Evolutionary conservation across 2,888 invertebrate genomes (phyloP).

Genomic region (Minunthozetes semirufus): DNA sequence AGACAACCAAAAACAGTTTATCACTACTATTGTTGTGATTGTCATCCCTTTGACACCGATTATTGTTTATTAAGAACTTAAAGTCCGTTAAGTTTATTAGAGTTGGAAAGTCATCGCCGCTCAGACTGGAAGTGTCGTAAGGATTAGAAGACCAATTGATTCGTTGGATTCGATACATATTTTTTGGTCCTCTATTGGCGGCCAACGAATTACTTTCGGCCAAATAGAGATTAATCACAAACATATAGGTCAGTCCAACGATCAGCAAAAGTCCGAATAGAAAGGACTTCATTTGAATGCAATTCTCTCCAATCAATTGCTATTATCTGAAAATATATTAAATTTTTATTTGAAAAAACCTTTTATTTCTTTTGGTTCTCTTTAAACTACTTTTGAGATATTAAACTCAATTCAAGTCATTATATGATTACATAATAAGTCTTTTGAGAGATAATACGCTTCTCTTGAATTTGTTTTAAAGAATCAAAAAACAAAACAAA

Average conservation of each 20-base stretch:
- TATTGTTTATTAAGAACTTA: constrained; percentile 40
- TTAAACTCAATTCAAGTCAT: too few relatives aligned
- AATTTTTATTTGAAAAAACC: too few relatives aligned
- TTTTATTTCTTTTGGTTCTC: too few relatives aligned
- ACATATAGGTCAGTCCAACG: constrained; percentile 7
- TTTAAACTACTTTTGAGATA: too few relatives aligned
- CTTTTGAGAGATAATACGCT: too few relatives aligned
- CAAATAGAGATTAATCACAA: constrained; percentile 6
- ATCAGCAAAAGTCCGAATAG: not conserved
- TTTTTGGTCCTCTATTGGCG: not conserved
- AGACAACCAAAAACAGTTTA: constrained; percentile 39
- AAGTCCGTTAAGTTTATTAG: constrained; percentile 40
- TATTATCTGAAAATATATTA: not conserved
- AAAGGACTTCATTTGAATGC: not conserved
- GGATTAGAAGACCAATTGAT: constrained; percentile 19
- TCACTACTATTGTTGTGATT: not conserved
- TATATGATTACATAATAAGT: too few relatives aligned
- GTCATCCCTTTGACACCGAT: constrained; percentile 34
- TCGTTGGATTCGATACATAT: not conserved
- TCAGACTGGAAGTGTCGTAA: constrained; percentile 19
- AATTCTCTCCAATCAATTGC: not conserved
- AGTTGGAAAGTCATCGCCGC: constrained; percentile 36
- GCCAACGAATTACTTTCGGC: not conserved
- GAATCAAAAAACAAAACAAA: too few relatives aligned
- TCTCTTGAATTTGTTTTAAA: too few relatives aligned